These are phyloP conservation scores for Muraenolepis orangiensis DNA, from an alignment of 2,797 vertebrate genomes.

Conservation along the genomic window DNA sequence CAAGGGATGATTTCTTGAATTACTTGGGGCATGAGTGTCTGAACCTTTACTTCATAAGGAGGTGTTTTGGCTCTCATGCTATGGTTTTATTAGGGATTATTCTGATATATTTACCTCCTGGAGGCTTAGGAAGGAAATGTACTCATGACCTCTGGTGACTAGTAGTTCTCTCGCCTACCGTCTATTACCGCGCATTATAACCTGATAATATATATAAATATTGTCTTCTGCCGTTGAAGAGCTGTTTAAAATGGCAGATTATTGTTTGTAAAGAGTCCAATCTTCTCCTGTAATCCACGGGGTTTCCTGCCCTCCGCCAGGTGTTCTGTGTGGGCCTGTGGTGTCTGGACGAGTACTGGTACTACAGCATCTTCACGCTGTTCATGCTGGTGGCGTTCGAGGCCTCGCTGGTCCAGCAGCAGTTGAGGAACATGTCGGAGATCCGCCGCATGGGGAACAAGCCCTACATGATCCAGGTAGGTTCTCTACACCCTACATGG, in stretches of 20 bases:
- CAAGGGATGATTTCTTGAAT: background rate
- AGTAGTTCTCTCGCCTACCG: no score
- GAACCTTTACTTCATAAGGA: no score
- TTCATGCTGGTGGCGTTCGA: conserved; percentile 98
- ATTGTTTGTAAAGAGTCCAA: conserved; percentile 43
- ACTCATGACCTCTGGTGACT: no score
- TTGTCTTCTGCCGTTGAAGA: background rate
- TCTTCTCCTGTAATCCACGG: conserved; percentile 27
- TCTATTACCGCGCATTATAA: no score
- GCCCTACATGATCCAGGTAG: conserved; percentile 92
- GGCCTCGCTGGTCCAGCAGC: conserved; percentile 95
- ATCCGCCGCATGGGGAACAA: conserved; percentile 97
- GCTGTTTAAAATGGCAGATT: background rate
- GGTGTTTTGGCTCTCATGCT: no score
- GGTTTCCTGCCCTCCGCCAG: conserved; percentile 59
- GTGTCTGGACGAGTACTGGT: conserved; percentile 99
- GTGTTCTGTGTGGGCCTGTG: conserved; percentile 96
- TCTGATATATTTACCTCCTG: no score
- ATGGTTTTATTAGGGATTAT: background rate
- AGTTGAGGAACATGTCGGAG: conserved; percentile 95
- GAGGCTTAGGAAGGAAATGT: no score
- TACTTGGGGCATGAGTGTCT: background rate
- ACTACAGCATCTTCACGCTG: conserved; percentile 96
- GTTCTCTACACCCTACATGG: no score
- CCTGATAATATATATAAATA: no score